Conservation (phyloP, 2,113 vertebrate species). For the Nanorana parkeri region DNA sequence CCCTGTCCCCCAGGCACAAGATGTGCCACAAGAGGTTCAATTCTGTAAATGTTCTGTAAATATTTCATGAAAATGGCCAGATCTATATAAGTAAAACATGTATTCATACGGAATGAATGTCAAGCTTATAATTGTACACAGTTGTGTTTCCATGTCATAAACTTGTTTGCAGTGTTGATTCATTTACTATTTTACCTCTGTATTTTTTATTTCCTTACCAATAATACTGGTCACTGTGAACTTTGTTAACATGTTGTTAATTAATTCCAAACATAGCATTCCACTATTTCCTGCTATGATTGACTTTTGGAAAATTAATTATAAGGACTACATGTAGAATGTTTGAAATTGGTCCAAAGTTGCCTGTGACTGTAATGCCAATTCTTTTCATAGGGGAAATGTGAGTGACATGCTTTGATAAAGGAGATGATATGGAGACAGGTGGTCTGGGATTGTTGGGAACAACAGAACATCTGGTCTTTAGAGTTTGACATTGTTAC, state of each 20-base stretch:
- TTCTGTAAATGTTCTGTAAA: too few species aligned
- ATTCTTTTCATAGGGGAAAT: conserved; percentile 60
- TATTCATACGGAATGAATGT: too few species aligned
- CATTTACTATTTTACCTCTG: not conserved
- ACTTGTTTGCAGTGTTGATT: not conserved
- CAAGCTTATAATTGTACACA: too few species aligned
- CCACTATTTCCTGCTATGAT: not conserved
- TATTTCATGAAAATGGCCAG: too few species aligned
- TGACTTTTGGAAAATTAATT: conserved; percentile 24
- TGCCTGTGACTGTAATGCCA: conserved; percentile 63
- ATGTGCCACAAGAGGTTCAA: too few species aligned
- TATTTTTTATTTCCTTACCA: not conserved
- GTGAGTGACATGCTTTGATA: conserved; percentile 71
- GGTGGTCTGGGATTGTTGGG: conserved; percentile 72
- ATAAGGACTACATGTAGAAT: conserved; percentile 22
- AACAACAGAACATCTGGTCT: conserved; percentile 73
- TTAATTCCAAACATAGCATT: too few species aligned
- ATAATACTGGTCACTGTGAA: too few species aligned
- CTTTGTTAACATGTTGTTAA: too few species aligned
- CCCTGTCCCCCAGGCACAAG: too few species aligned
- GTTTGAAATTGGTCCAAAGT: conserved; percentile 66
- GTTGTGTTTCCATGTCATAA: too few species aligned
- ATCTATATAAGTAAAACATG: too few species aligned
- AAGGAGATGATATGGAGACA: conserved; percentile 70
- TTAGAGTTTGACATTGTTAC: conserved; percentile 64